These are phyloP conservation scores for Crotalus helleri DNA, from an alignment of 2,113 vertebrate genomes.

Conservation along the genomic window DNA sequence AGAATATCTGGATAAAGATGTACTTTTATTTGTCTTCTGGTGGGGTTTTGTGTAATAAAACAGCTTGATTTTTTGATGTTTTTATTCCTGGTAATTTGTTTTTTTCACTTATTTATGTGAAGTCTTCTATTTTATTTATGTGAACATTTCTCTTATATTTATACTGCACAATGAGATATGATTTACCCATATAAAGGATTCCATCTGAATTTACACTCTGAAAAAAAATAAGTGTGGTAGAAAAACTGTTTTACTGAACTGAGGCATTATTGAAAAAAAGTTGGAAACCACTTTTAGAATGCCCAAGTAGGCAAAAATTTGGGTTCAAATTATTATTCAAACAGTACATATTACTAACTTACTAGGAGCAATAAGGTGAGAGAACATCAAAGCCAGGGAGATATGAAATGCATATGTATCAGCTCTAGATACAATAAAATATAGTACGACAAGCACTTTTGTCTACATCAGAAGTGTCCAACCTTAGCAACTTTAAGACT, in stretches of 20 bases:
- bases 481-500: not conserved
- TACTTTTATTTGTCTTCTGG: not conserved
- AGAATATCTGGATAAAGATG: not conserved
- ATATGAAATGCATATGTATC: not conserved
- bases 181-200: not conserved
- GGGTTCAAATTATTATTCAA: not conserved
- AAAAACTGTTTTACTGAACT: not conserved
- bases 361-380: not conserved
- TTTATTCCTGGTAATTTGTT: not conserved
- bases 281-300: not conserved
- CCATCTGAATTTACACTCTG: not conserved
- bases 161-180: not conserved
- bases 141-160: not conserved
- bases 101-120: not conserved
- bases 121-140: not conserved
- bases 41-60: not conserved
- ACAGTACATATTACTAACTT: not conserved
- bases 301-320: not conserved
- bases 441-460: not conserved
- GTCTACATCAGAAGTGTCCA: not conserved
- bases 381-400: not conserved
- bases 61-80: not conserved
- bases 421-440: not conserved
- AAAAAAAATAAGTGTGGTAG: not conserved
- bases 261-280: not conserved